phyloP scores from a whole-genome alignment of 2,113 vertebrate genomes.

The Trinectes maculatus region DNA sequence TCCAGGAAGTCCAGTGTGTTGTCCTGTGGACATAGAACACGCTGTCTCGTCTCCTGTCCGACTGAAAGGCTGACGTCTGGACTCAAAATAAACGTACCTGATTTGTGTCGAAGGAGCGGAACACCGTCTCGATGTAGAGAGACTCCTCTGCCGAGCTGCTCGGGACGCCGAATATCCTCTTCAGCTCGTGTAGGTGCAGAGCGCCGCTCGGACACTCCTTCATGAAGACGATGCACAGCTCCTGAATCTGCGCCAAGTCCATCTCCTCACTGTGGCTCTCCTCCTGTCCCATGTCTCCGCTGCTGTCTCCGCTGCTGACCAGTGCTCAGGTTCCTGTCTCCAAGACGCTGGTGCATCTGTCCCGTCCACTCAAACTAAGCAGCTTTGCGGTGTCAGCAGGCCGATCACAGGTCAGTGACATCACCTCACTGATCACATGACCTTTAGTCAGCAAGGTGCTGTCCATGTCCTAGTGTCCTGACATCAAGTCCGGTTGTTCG shows the following conservation, averaged over 20 bases:
- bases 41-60: no score
- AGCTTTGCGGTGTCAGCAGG: background rate
- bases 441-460: background rate
- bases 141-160: slow-evolving; percentile 83
- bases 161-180: slow-evolving; percentile 85
- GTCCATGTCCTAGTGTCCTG: no score
- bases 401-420: slow-evolving; percentile 14
- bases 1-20: slow-evolving; percentile 88
- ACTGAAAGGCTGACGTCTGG: no score
- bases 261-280: slow-evolving; percentile 77
- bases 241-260: slow-evolving; percentile 82
- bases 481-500: no score
- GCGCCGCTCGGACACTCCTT: slow-evolving; percentile 87
- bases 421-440: slow-evolving; percentile 37
- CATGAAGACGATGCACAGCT: slow-evolving; percentile 87
- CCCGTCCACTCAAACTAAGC: slow-evolving; percentile 4
- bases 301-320: background rate
- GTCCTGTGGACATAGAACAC: slow-evolving; percentile 76
- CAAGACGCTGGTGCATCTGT: background rate
- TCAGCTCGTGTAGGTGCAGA: slow-evolving; percentile 87
- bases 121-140: slow-evolving; percentile 86
- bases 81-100: no score
- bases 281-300: slow-evolving; percentile 63
- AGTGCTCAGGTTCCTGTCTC: background rate
- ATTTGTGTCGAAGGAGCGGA: slow-evolving; percentile 87